phyloP scores from a whole-genome alignment of 2,113 vertebrate species.

The Lophotis ruficrista region DNA sequence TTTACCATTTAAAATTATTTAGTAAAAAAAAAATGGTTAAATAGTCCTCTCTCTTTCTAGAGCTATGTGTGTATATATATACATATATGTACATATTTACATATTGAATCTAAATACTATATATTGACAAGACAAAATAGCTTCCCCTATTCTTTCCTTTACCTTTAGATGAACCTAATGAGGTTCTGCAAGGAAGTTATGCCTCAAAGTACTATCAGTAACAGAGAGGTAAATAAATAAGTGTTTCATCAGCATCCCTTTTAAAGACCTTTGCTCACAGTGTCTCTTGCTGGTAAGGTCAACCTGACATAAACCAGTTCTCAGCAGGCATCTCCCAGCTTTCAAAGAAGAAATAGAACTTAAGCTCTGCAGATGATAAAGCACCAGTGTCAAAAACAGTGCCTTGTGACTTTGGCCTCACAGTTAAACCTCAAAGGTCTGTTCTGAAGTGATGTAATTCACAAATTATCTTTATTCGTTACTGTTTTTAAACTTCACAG shows the following conservation, averaged over 20 bases:
- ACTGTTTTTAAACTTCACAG: neutral
- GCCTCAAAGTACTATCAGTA: neutral
- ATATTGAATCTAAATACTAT: neutral
- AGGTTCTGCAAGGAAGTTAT: neutral
- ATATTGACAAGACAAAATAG: neutral
- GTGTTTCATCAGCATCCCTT: neutral
- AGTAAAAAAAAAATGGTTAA: neutral
- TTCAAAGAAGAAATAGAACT: constrained; percentile 23
- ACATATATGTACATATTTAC: neutral
- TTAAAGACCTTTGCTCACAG: constrained; percentile 13
- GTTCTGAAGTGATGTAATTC: neutral
- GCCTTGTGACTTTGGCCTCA: neutral
- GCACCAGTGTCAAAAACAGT: neutral
- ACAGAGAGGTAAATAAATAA: constrained; percentile 7
- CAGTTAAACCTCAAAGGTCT: neutral
- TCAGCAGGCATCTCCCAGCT: constrained; percentile 17
- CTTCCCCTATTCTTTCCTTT: neutral
- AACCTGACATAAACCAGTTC: constrained; percentile 40
- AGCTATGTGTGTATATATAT: neutral
- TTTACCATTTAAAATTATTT: neutral
- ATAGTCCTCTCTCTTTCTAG: neutral
- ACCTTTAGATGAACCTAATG: neutral
- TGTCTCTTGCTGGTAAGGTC: constrained; percentile 25
- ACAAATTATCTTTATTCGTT: neutral
- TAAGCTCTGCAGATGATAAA: constrained; percentile 37